phyloP scores from a whole-genome alignment of 2,113 vertebrate species.

The Hyperopisus bebe region DNA sequence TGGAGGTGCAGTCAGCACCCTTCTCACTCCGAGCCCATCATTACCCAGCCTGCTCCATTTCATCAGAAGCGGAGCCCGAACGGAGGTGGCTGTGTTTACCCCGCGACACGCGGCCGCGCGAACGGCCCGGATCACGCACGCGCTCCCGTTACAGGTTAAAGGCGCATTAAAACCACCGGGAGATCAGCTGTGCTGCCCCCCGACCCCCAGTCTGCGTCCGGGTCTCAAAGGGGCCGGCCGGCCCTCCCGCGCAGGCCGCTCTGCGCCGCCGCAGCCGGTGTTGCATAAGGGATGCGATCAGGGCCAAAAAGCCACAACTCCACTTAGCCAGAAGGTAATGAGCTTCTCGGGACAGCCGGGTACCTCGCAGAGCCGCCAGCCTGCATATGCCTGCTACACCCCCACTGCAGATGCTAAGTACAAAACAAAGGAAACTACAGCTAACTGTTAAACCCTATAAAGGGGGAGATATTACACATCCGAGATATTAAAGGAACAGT shows the following conservation, averaged over 20 bases:
- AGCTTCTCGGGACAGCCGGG: neutral
- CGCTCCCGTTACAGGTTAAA: neutral
- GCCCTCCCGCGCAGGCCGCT: neutral
- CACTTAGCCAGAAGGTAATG: neutral
- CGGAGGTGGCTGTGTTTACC: neutral
- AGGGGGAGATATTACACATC: neutral
- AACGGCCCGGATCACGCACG: neutral
- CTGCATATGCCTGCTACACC: neutral
- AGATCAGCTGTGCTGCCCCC: neutral
- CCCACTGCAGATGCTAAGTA: neutral
- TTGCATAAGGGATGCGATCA: neutral
- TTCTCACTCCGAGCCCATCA: neutral
- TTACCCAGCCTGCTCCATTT: neutral
- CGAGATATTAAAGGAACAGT: neutral
- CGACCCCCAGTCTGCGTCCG: no score
- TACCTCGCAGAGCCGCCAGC: neutral
- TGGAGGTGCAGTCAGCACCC: neutral
- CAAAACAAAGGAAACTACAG: neutral
- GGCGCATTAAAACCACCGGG: neutral
- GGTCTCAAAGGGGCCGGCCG: neutral
- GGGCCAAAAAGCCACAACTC: no score
- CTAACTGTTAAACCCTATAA: neutral
- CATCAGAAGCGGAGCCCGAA: neutral
- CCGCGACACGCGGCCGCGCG: neutral
- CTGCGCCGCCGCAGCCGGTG: neutral